Base-by-base conservation (phyloP, 1,140 invertebrate genomes). In the Tetraneura akinire region DNA sequence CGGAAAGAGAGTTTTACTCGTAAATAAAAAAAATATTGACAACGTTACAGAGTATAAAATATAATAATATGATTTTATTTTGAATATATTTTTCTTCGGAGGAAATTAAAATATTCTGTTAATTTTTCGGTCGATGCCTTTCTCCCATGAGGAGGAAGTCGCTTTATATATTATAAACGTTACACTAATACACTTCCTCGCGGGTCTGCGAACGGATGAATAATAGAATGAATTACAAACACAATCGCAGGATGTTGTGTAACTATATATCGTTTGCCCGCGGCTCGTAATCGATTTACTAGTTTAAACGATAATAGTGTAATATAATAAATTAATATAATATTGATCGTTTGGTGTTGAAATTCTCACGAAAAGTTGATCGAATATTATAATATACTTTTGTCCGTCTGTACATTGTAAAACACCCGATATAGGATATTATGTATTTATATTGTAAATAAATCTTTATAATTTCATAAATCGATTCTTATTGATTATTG, bases 181-280 rank as follows among this genome's bases (percentile, higher is more conserved):
- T 55, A 37, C 32, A 37, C 8, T 37, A n/a, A 21, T 21, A 23
- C 21, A 57, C 21, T 57, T 57, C 32, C n/a, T 23, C 21, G 13
- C 21, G 13, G 26, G 66, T 68, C 21, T 26, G 42, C 21, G 37
- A 68, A 26, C 42, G 66, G 66, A 47, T 23, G 21, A 47, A 68
- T 68, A 47, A 68, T 68, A 37, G 37, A 68, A 47, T 16, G 45
- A 47, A 45, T 26, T 37, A 23, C 14, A 21, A 68, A 68, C 66
- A 68, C 66, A 68, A 68, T 68, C 66, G 66, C 66, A 68, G 66
- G 66, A 68, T 68, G 45, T 68, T 26, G 66, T 21, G 21, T n/a
- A 18, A 8, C 8, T 64, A 9, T 45, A 45, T 45, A 3, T 13
- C 6, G 42, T 47, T 1, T 37, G 13, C 8, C 45, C 66, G 3